Evolutionary conservation across 1,140 invertebrate species (phyloP).

Genomic region (Caenorhabditis tropicalis): DNA sequence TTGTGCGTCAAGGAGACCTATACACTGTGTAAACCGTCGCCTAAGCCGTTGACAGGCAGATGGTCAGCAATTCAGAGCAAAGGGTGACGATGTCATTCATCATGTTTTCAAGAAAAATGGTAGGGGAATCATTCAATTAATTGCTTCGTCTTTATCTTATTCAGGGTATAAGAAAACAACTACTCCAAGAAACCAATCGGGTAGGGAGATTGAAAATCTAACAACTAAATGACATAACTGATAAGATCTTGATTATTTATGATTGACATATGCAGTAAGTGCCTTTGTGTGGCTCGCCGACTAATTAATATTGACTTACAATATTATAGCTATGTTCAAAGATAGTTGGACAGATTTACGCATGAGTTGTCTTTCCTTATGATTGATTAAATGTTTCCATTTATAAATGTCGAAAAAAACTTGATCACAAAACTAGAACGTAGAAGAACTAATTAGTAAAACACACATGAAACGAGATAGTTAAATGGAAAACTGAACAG

Average conservation of each 20-base stretch:
- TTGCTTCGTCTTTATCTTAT: background rate
- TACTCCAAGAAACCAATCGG: no score
- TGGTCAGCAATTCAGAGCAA: constrained; percentile 23
- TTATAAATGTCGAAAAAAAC: no score
- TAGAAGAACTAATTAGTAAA: background rate
- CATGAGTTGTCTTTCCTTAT: no score
- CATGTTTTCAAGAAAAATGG: background rate
- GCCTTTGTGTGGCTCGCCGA: background rate
- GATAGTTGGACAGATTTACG: no score
- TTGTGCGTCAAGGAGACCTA: background rate
- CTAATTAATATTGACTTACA: background rate
- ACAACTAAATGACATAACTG: background rate
- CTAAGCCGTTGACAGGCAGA: background rate
- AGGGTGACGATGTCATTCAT: constrained; percentile 13
- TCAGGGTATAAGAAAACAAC: background rate
- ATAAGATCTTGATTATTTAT: background rate
- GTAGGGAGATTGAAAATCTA: background rate
- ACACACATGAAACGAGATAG: background rate
- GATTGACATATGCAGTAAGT: background rate
- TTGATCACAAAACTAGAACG: background rate
- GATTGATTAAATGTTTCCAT: no score
- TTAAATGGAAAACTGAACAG: no score
- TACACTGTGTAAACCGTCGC: constrained; percentile 11
- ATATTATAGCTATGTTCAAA: no score
- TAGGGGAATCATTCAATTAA: background rate